These are phyloP conservation scores for Psittacula derbiana DNA, from an alignment of 2,797 vertebrate species.

Conservation along the genomic window DNA sequence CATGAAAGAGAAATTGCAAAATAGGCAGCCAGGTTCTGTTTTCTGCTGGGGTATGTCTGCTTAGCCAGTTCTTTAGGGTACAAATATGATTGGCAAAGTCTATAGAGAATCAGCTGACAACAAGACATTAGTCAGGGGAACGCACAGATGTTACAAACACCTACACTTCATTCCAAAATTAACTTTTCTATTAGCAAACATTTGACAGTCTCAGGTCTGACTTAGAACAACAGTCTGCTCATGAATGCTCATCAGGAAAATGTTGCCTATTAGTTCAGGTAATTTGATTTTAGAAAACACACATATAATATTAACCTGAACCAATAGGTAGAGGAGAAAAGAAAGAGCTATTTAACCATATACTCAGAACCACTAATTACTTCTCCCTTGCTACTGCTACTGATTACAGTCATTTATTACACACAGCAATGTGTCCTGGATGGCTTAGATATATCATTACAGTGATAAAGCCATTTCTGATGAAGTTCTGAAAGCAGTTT, in stretches of 20 bases:
- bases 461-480: not conserved
- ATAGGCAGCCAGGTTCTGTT: not conserved
- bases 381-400: not conserved
- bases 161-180: conserved; percentile 50
- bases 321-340: not conserved
- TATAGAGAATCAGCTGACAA: conserved; percentile 31
- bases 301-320: not conserved
- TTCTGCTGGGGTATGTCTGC: not conserved
- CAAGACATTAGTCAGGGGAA: conserved; percentile 30
- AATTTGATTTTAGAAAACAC: not conserved
- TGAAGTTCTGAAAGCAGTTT: not conserved
- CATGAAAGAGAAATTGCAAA: not conserved
- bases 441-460: not conserved
- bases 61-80: not conserved
- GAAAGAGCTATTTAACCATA: not conserved
- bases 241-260: not conserved
- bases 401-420: not conserved
- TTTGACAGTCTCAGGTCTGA: not conserved
- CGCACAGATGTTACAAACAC: conserved; percentile 46
- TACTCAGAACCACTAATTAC: not conserved
- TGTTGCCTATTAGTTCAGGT: conserved; percentile 20
- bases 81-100: not conserved
- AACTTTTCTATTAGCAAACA: conserved; percentile 55
- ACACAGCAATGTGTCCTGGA: not conserved
- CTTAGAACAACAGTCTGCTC: conserved; percentile 33